A percentile compares a stretch with the other conserved stretches of the same genome.
These are phyloP conservation scores for Colletes latitarsis DNA, from an alignment of 1,140 invertebrate species.

Conservation along the genomic window DNA sequence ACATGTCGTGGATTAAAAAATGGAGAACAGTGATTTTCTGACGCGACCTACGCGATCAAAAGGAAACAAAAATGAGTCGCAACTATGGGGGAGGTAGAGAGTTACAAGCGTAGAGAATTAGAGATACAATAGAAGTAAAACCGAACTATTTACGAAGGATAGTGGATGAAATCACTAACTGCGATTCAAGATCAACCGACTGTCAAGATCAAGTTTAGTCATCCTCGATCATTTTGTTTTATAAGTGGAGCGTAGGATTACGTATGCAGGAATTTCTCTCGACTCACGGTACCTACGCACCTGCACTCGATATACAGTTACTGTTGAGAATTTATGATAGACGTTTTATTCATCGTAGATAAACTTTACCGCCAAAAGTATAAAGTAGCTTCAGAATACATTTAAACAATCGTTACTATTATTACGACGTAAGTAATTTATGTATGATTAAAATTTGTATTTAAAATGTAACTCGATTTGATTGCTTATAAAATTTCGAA, in stretches of 20 bases:
- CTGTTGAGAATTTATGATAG: constrained; percentile 36
- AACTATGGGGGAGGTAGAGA: too few relatives aligned
- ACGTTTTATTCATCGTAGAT: constrained; percentile 11
- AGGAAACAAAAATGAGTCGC: too few relatives aligned
- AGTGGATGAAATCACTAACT: constrained; percentile 40
- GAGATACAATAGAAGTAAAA: background rate
- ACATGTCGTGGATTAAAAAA: too few relatives aligned
- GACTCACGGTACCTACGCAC: constrained; percentile 24
- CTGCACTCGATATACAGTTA: constrained; percentile 59
- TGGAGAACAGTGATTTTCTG: too few relatives aligned
- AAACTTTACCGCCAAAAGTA: constrained; percentile 7
- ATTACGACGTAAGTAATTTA: background rate
- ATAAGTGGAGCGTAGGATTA: constrained; percentile 65
- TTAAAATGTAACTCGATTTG: too few relatives aligned
- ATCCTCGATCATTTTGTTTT: constrained; percentile 66
- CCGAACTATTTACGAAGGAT: background rate
- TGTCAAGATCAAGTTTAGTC: constrained; percentile 70
- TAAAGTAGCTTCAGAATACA: background rate
- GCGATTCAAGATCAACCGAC: background rate
- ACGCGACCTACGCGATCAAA: too few relatives aligned
- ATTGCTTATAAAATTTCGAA: too few relatives aligned
- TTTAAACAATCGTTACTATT: background rate
- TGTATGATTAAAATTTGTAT: too few relatives aligned
- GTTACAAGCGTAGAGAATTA: too few relatives aligned
- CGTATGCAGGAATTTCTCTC: constrained; percentile 77